Conservation (phyloP, 2,113 vertebrate species). For the Hassar affinis region DNA sequence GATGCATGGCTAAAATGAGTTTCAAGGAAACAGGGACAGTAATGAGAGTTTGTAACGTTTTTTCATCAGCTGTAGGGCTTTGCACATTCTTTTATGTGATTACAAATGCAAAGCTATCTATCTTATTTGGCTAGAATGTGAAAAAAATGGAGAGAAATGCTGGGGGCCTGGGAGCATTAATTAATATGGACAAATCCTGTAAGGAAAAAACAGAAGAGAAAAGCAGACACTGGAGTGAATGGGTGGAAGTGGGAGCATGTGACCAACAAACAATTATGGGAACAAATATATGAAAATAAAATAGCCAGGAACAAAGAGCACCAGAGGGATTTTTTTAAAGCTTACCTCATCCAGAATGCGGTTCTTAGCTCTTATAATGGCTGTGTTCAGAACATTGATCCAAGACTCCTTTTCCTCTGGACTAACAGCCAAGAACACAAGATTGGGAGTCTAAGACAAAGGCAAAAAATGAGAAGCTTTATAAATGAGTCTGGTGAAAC, state of each 20-base stretch:
- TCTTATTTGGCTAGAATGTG: slow-evolving; percentile 15
- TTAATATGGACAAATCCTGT: slow-evolving; percentile 3
- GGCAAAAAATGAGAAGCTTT: slow-evolving; percentile 5
- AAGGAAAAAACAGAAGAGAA: slow-evolving; percentile 12
- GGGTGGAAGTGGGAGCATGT: slow-evolving; percentile 27
- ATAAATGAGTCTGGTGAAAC: neutral
- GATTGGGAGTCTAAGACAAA: slow-evolving; percentile 79
- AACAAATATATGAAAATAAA: slow-evolving; percentile 21
- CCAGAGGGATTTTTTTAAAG: neutral
- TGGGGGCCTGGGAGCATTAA: neutral
- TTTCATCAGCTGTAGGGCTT: slow-evolving; percentile 1
- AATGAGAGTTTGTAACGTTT: neutral
- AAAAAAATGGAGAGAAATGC: neutral
- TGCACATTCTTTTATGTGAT: slow-evolving; percentile 8
- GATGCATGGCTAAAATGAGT: neutral
- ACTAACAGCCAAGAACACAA: slow-evolving; percentile 94
- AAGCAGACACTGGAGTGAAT: slow-evolving; percentile 17
- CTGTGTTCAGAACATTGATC: slow-evolving; percentile 85
- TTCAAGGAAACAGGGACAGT: neutral
- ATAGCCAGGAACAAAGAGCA: slow-evolving; percentile 21
- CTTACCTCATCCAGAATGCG: slow-evolving; percentile 87
- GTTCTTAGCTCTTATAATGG: slow-evolving; percentile 90
- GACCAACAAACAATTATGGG: slow-evolving; percentile 20
- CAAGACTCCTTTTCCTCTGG: slow-evolving; percentile 96
- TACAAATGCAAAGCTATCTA: slow-evolving; percentile 19